These are phyloP conservation scores for Sebastes glaucus DNA, from an alignment of 2,797 vertebrate species.

Conservation along the genomic window DNA sequence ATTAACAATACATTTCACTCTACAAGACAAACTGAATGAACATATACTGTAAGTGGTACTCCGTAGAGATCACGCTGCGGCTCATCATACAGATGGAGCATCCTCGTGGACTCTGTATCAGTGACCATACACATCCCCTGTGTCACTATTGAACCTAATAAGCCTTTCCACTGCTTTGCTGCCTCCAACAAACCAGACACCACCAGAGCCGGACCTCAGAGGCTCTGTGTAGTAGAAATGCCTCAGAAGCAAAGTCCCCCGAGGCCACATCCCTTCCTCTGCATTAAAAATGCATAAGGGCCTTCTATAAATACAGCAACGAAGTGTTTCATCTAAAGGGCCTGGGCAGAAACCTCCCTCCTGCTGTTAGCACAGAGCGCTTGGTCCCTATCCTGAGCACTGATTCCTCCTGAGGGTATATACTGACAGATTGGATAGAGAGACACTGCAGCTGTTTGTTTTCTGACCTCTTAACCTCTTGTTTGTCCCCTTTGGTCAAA, in stretches of 20 bases:
- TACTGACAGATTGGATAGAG: background rate
- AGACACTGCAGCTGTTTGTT: conserved; percentile 27
- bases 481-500: conserved; percentile 6
- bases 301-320: conserved; percentile 82
- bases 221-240: conserved; percentile 45
- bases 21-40: conserved; percentile 3
- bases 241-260: conserved; percentile 61
- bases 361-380: conserved; percentile 38
- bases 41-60: background rate
- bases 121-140: background rate
- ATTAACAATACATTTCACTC: background rate
- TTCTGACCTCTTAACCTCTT: conserved; percentile 4
- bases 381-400: conserved; percentile 2
- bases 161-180: background rate
- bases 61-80: background rate
- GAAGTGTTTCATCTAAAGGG: conserved; percentile 80
- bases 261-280: conserved; percentile 66
- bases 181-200: conserved; percentile 43
- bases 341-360: conserved; percentile 58
- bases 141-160: conserved; percentile 8
- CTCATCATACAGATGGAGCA: background rate
- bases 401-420: conserved; percentile 10
- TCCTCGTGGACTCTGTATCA: conserved; percentile 1
- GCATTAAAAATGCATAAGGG: conserved; percentile 81
- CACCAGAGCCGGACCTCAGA: conserved; percentile 43